These are phyloP conservation scores for Emydocephalus ijimae DNA, from an alignment of 2,113 vertebrate species.

Conservation along the genomic window DNA sequence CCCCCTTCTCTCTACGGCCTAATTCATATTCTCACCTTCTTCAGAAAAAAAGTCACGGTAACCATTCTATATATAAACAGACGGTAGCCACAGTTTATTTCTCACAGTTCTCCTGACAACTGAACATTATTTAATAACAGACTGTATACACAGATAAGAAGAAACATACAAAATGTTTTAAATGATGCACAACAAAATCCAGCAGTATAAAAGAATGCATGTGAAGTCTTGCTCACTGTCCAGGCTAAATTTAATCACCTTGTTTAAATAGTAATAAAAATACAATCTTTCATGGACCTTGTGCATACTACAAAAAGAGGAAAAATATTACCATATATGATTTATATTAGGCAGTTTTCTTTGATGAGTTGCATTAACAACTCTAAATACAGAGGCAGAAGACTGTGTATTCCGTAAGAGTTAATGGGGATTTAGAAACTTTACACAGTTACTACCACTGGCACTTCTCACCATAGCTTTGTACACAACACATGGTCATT, in stretches of 20 bases:
- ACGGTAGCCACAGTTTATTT: slow-evolving; percentile 99
- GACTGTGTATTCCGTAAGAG: slow-evolving; percentile 78
- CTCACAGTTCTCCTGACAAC: slow-evolving; percentile 97
- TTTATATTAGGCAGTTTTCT: slow-evolving; percentile 82
- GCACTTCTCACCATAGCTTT: slow-evolving; percentile 94
- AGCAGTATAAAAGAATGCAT: slow-evolving; percentile 94
- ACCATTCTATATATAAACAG: slow-evolving; percentile 84
- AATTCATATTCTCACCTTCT: slow-evolving; percentile 42
- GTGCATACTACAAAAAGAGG: slow-evolving; percentile 87
- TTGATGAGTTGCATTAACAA: slow-evolving; percentile 77
- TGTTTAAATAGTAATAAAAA: slow-evolving; percentile 99
- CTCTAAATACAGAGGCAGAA: slow-evolving; percentile 78
- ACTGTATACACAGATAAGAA: slow-evolving; percentile 97
- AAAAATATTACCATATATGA: slow-evolving; percentile 84
- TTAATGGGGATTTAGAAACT: slow-evolving; percentile 81
- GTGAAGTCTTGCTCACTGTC: slow-evolving; percentile 81
- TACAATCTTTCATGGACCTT: slow-evolving; percentile 97
- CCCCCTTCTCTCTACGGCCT: not conserved
- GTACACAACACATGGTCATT: slow-evolving; percentile 94
- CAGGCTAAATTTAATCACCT: slow-evolving; percentile 84
- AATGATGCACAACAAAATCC: slow-evolving; percentile 96
- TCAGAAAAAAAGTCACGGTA: slow-evolving; percentile 74
- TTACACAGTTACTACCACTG: slow-evolving; percentile 96
- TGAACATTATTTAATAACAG: slow-evolving; percentile 99
- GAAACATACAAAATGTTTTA: slow-evolving; percentile 98